Evolutionary conservation across 2,113 vertebrate genomes (phyloP), one percentile per base, ranked within the genome.

Genomic region (Albula glossodonta): DNA sequence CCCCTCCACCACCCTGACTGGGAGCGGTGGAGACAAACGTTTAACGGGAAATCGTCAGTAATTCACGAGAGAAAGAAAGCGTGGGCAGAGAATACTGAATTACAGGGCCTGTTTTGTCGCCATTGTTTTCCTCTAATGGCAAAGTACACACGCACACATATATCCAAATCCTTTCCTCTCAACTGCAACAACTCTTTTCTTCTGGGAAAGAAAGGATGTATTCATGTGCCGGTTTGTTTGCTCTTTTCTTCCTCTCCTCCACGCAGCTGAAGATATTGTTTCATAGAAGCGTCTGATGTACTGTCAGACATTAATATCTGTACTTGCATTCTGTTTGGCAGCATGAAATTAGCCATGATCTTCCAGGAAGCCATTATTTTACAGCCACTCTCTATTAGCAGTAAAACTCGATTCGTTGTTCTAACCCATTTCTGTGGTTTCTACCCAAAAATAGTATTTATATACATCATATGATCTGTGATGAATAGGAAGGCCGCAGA

Each of bases 31-130:
- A 90, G 88, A 84, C 86, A 87, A 86, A 86, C 81, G 84, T 90
- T 89, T 89, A 88, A 89, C 86, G 85, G 84, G 83, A 90, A 90
- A 86, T 80, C 87, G 87, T 88, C 88, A 90, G 89, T 89, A 90
- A 90, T 87, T 84, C 84, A 82, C 66, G 51, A 80, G 81, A 85
- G 87, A 86, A 88, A 80, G 81, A 85, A 85, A 86, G 87, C 85
- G 86, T 87, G 80, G 87, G 86, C 88, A 85, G 85, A 82, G 84
- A 84, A 89, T 86, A 79, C 70, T 52, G 85, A 90, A 91, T 91
- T 87, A 88, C 81, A 84, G 87, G 85, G 53, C 87, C 19, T 80
- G 79, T 86, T 88, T 88, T 80, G 57, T 83, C 84, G 12, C 82
- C 80, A 87, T 90, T 91, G 88, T 91, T 89, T 88, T 85, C 31